Evolutionary conservation across 1,140 invertebrate species (phyloP).

Genomic region (Xylocopa sonorina): DNA sequence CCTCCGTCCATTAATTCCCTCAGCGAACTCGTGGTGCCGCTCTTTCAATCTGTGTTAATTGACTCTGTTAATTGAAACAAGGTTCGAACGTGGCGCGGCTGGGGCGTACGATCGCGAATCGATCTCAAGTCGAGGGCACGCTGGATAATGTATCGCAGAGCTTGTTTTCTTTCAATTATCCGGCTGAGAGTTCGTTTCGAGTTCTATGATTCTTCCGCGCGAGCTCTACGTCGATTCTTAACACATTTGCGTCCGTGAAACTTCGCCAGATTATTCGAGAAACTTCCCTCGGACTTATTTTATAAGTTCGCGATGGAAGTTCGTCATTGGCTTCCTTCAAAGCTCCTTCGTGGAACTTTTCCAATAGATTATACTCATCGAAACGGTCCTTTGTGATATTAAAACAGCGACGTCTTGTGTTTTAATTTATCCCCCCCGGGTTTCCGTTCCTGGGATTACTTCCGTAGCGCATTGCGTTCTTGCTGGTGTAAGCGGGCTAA

Average conservation of each 20-base stretch:
- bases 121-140: not conserved
- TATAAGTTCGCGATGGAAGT: not conserved
- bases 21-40: not conserved
- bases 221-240: not conserved
- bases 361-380: not conserved
- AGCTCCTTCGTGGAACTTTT: not conserved
- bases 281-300: not conserved
- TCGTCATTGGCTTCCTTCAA: not conserved
- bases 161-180: conserved; percentile 22
- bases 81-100: not conserved
- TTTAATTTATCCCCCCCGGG: not conserved
- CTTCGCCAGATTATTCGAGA: not conserved
- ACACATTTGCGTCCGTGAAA: not conserved
- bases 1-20: not conserved
- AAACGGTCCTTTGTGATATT: not conserved
- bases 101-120: not conserved
- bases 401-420: not conserved
- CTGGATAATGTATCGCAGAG: not conserved
- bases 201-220: not conserved
- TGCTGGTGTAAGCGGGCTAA: not conserved
- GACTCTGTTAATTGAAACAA: conserved; percentile 22
- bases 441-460: not conserved
- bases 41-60: conserved; percentile 27
- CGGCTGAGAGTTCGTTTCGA: not conserved
- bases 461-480: not conserved